Evolutionary conservation across 1,140 invertebrate genomes (phyloP), one percentile per base, ranked within the genome.

Genomic region (Bombus breviceps): DNA sequence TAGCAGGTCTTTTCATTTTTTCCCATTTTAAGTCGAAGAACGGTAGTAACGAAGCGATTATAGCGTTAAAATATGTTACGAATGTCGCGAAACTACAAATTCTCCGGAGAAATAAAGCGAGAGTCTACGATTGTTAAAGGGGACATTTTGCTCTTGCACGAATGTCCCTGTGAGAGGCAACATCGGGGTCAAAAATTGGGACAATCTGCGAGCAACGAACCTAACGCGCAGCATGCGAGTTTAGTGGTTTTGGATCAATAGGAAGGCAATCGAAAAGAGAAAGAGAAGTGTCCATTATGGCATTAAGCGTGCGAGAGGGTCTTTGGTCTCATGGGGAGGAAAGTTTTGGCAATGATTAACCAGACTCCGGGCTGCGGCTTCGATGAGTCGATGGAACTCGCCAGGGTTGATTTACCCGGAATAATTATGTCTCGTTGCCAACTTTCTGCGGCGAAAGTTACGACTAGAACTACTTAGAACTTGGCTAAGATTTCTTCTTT

Each of bases 301-400:
- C 92, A 93, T 93, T 93, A 92, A 83, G 74, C 66, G 75, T 76
- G 85, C 41, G 59, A 77, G 85, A 92, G 92, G 92, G 92, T 91
- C 85, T 41, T 66, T 39, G 43, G 76, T 90, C 88, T 92, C 92
- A 25, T 69, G 91, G 90, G 93, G 86, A 89, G 83, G 86, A 94
- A 94, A 94, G 90, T 94, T 94, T 92, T 91, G 86, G 77, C 89
- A 93, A 93, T 94, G 93, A 94, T 93, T 94, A 94, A 94, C 92
- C 89, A 88, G 91, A 91, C 84, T 92, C 75, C 53, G 34, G 34
- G 53, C 86, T 66, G 64, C 68, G 59, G 82, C 83, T 78, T 89
- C 87, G 87, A 89, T 84, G 71, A 85, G 71, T 85, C 82, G 77
- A 83, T 73, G 81, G 68, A 74, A 80, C 72, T 83, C 41, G 68